Evolutionary conservation across 2,888 invertebrate species (phyloP).

Genomic region (Tromatobia lineatoria): DNA sequence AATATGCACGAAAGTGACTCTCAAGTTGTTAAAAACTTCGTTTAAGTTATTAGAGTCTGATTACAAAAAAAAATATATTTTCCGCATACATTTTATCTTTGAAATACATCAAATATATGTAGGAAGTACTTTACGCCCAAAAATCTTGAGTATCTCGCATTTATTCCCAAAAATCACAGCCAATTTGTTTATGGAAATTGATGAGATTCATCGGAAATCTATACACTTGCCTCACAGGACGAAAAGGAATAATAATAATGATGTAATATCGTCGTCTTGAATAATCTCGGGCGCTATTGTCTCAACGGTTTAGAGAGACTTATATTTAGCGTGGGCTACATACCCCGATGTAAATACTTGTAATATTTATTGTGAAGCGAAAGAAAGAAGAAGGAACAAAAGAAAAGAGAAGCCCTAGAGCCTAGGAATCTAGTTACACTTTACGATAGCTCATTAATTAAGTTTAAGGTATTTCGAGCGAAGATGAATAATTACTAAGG

Average conservation of each 20-base stretch:
- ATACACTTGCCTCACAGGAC: conserved; percentile 23
- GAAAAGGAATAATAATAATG: conserved; percentile 20
- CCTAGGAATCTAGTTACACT: conserved; percentile 64
- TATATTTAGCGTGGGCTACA: conserved; percentile 64
- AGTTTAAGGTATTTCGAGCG: conserved; percentile 46
- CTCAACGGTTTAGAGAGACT: conserved; percentile 40
- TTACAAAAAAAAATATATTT: too few relatives aligned
- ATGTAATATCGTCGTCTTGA: conserved; percentile 41
- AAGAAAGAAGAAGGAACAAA: conserved; percentile 60
- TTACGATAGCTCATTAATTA: conserved; percentile 63
- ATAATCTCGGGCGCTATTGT: conserved; percentile 39
- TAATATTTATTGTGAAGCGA: conserved; percentile 84
- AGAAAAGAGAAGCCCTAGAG: conserved; percentile 53
- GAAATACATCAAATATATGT: too few relatives aligned
- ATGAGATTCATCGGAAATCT: conserved; percentile 1
- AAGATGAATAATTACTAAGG: too few relatives aligned
- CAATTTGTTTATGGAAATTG: conserved; percentile 7
- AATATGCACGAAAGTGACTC: too few relatives aligned
- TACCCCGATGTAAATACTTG: conserved; percentile 83
- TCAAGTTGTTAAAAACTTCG: too few relatives aligned
- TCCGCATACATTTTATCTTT: too few relatives aligned
- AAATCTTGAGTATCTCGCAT: too few relatives aligned
- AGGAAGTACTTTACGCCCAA: too few relatives aligned
- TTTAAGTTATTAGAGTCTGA: too few relatives aligned
- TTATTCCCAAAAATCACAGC: not conserved